Percentiles rank a stretch among this genome's conserved stretches.
Evolutionary conservation across 1,140 invertebrate species (phyloP).

Genomic region (Cotesia vestalis): DNA sequence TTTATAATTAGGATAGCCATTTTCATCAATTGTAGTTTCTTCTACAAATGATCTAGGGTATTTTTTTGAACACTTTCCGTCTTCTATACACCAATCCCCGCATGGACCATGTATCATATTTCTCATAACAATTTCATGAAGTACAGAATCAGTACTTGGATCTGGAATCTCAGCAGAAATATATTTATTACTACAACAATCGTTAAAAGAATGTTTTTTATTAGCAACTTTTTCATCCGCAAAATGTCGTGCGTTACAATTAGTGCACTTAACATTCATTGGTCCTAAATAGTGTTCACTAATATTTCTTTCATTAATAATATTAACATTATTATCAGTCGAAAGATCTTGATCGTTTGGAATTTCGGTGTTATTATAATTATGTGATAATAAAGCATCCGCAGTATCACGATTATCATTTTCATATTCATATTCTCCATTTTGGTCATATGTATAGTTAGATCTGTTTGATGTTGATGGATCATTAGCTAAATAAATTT

Average conservation of each 20-base stretch:
- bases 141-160: slow-evolving; percentile 13
- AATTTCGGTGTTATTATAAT: too few relatives aligned
- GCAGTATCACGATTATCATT: too few relatives aligned
- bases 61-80: slow-evolving; percentile 45
- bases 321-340: too few relatives aligned
- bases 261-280: slow-evolving; percentile 14
- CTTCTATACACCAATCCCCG: slow-evolving; percentile 44
- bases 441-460: too few relatives aligned
- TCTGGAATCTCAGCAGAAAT: slow-evolving; percentile 39
- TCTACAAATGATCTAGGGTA: slow-evolving; percentile 42
- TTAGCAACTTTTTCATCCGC: slow-evolving; percentile 19
- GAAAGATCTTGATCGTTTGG: too few relatives aligned
- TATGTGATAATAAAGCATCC: too few relatives aligned
- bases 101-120: slow-evolving; percentile 51
- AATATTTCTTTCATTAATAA: background rate
- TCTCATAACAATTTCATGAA: slow-evolving; percentile 29
- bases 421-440: too few relatives aligned
- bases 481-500: too few relatives aligned
- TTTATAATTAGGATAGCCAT: slow-evolving; percentile 19
- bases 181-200: slow-evolving; percentile 35
- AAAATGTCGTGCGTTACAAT: slow-evolving; percentile 25
- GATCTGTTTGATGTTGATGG: too few relatives aligned
- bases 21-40: slow-evolving; percentile 24
- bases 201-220: slow-evolving; percentile 19
- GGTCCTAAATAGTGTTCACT: slow-evolving; percentile 1